phyloP scores from a whole-genome alignment of 2,797 vertebrate species.

The Gymnothorax javanicus region DNA sequence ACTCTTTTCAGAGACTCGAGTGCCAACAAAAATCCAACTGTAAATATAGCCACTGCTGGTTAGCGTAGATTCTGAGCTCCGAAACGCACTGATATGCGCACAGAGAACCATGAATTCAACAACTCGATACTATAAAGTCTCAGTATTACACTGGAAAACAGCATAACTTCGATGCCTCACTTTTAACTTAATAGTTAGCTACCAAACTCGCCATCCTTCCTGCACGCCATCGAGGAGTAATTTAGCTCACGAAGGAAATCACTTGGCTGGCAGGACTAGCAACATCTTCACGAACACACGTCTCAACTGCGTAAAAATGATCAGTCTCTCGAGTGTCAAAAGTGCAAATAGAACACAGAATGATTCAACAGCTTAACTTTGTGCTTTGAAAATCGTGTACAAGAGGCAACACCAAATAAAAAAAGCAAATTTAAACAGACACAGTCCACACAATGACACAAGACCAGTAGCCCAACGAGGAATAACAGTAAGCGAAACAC shows the following conservation, averaged over 20 bases:
- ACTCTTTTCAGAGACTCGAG: conserved; percentile 46
- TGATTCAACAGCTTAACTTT: conserved; percentile 14
- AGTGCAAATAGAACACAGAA: conserved; percentile 58
- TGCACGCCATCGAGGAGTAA: conserved; percentile 44
- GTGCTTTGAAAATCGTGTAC: conserved; percentile 5
- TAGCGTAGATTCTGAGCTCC: neutral
- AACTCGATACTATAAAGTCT: neutral
- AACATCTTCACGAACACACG: conserved; percentile 54
- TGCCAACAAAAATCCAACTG: conserved; percentile 67
- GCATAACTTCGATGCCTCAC: conserved; percentile 4
- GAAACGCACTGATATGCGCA: neutral
- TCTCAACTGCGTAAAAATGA: neutral
- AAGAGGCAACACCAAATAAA: neutral
- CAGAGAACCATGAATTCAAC: neutral
- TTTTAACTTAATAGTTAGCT: conserved; percentile 1
- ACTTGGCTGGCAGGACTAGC: conserved; percentile 54
- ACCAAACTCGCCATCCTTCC: conserved; percentile 17
- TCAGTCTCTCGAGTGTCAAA: conserved; percentile 46
- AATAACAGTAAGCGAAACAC: conserved; percentile 42
- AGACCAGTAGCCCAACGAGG: conserved; percentile 52
- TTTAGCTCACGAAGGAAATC: conserved; percentile 54
- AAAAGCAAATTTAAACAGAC: neutral
- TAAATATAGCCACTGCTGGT: conserved; percentile 63
- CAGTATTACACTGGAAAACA: neutral
- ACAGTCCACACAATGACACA: conserved; percentile 74